Evolutionary conservation across 2,797 vertebrate species (phyloP), one percentile per base, ranked within the genome.

Genomic region (Neosilurus hyrtlii): DNA sequence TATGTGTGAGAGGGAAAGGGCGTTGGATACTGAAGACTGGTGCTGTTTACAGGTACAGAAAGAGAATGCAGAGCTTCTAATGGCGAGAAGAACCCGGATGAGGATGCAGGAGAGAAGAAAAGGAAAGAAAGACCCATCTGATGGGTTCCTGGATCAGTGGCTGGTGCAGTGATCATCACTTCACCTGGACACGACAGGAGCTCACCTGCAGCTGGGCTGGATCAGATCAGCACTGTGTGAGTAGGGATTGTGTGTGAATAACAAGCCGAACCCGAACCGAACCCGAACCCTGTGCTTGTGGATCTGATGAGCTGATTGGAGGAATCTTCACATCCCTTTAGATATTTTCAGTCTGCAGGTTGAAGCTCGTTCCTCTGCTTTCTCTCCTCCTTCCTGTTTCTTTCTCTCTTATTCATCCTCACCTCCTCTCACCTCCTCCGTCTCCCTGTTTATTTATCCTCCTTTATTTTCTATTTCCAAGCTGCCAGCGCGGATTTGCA

Each of bases 131-230:
- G 43, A 2, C 1, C 10, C 14, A 18, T 24, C 76, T 63, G 24
- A 30, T 52, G 61, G 75, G 63, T 26, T 26, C 3, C 6, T 49
- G 14, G 11, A 62, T 49, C 59, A 57, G 6, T 5, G 26, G 10
- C 15, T 51, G 59, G 51, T 11, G 35, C 59, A 24, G 59, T 4
- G 43, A 43, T 43, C 43, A 43, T 43, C n/a, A 0, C 43, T 63
- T 78, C 61, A 79, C 76, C 76, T 79, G 76, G 43, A 30, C n/a
- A 26, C 0, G 59, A 26, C 14, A 61, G 9, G 54, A 59, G 37
- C 24, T 77, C 75, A 77, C 75, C 75, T 77, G 75, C 56, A 43
- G 12, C 56, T 4, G 3, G 30, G 9, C 20, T 0, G 26, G 4
- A 22, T 77, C 62, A 49, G 49, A 24, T 77, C 49, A 65, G 0